Evolutionary conservation across 2,888 invertebrate genomes (phyloP), one percentile per base, ranked within the genome.

Genomic region (Microctonus aethiopoides): DNA sequence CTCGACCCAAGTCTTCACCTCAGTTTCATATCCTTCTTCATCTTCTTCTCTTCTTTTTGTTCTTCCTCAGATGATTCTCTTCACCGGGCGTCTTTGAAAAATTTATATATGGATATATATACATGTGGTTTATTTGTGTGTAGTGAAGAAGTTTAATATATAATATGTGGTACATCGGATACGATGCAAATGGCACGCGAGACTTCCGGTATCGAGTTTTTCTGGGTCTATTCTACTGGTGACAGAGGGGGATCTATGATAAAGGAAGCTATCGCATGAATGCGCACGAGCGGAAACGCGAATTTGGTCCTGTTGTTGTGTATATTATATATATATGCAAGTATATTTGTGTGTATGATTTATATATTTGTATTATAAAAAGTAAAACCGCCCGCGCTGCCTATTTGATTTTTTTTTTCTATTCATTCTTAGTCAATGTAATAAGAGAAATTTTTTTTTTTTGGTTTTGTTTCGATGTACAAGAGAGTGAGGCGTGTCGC

Each of bases 161-260:
- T 36, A n/a, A 34, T 32, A 22, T 51, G 24, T 79, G 72, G 75
- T 79, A 80, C 78, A 80, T 78, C 78, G 78, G 78, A 77, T 76
- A 70, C 74, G 79, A 78, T 77, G 80, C 82, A 83, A 83, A 83
- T 82, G 85, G 85, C 84, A 84, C 82, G 83, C 84, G 83, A 86
- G 83, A 86, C 84, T 85, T 86, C 86, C 86, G 86, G 66, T 70
- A 70, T 70, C 70, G 61, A 66, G 26, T 70, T 70, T 66, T 70
- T 65, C 52, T 32, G 16, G 29, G 51, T 56, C 65, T 56, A 66
- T 71, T 64, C 70, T 69, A 10, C n/a, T 41, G 11, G 39, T 26
- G 62, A 68, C 54, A 68, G 51, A 46, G 56, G 56, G 56, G 65
- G 57, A 65, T 61, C 56, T 32, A 54, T 65, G 39, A 7, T 16